Conservation (phyloP, 2,888 invertebrate species). For the Volucella zonaria region DNA sequence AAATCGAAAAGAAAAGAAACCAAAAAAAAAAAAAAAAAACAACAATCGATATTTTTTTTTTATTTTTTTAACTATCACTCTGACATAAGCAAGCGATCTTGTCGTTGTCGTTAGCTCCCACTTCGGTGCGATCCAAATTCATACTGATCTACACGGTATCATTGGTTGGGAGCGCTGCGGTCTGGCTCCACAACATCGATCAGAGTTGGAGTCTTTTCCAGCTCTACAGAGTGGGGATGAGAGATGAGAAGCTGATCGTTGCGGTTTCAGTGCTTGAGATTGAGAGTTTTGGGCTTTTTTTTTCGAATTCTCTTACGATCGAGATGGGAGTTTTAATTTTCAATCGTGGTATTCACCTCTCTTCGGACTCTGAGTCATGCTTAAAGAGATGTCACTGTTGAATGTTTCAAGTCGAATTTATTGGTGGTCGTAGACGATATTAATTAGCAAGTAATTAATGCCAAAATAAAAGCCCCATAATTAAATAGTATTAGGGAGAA, state of each 20-base stretch:
- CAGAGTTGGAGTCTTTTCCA: not conserved
- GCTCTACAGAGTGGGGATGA: constrained; percentile 20
- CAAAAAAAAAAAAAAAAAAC: too few relatives aligned
- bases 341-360: not conserved
- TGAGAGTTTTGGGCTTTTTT: constrained; percentile 31
- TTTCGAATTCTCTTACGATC: constrained; percentile 50
- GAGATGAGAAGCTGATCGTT: too few relatives aligned
- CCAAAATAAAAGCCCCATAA: constrained; percentile 30
- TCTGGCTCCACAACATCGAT: constrained; percentile 8
- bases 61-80: constrained; percentile 43
- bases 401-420: constrained; percentile 31
- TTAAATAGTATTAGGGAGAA: constrained; percentile 18
- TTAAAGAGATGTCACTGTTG: constrained; percentile 5
- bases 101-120: constrained; percentile 45
- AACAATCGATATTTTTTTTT: too few relatives aligned
- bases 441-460: constrained; percentile 39
- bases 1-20: constrained; percentile 7
- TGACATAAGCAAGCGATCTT: constrained; percentile 42
- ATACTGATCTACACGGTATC: constrained; percentile 57
- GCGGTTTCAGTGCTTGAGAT: too few relatives aligned
- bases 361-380: constrained; percentile 4
- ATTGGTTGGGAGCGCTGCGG: constrained; percentile 35
- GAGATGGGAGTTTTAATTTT: constrained; percentile 25
- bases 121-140: constrained; percentile 67
- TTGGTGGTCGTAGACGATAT: constrained; percentile 2